Percentiles rank a stretch among this genome's conserved stretches.
Evolutionary conservation across 1,140 invertebrate species (phyloP).

Genomic region (Agraylea sexmaculata): DNA sequence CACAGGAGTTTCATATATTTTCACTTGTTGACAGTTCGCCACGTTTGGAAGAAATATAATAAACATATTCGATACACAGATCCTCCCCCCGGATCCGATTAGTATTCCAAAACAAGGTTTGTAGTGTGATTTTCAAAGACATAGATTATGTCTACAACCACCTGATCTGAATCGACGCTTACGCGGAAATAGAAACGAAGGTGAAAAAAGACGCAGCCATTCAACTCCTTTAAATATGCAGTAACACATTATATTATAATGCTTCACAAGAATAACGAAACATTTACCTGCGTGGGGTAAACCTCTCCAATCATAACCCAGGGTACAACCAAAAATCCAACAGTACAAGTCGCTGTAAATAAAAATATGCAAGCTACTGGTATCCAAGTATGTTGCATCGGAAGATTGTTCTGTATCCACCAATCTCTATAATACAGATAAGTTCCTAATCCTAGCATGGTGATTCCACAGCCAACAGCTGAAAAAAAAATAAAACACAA

Average conservation of each 20-base stretch:
- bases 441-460: conserved; percentile 48
- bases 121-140: neutral
- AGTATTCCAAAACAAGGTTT: neutral
- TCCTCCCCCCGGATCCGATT: neutral
- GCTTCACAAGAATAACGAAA: neutral
- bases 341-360: conserved; percentile 50
- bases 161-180: neutral
- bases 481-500: conserved; percentile 18
- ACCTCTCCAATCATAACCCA: conserved; percentile 67
- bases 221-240: neutral
- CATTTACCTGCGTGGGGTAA: conserved; percentile 46
- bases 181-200: neutral
- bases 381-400: conserved; percentile 43
- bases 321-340: conserved; percentile 57
- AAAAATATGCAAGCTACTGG: conserved; percentile 49
- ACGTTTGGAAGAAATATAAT: too few relatives aligned
- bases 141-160: neutral
- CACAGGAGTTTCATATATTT: too few relatives aligned
- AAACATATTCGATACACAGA: too few relatives aligned
- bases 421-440: conserved; percentile 46
- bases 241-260: neutral
- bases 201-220: neutral
- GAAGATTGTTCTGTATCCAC: conserved; percentile 30
- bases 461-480: conserved; percentile 50
- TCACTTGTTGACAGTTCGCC: too few relatives aligned